Base-by-base conservation (phyloP, 2,113 vertebrate genomes). In the Myrmecophaga tridactyla region DNA sequence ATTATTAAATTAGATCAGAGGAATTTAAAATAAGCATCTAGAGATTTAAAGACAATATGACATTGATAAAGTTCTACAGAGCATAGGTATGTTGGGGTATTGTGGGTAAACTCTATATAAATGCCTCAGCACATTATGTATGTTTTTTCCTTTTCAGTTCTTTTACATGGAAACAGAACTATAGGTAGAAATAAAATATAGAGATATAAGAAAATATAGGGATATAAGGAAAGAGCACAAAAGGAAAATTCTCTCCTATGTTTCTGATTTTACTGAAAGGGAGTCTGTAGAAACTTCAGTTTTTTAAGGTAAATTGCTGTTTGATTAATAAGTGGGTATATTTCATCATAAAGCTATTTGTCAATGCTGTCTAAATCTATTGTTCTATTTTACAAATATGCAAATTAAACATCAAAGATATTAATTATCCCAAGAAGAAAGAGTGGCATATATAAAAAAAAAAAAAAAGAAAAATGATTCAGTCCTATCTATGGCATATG, bases 331-430 rank as follows among this genome's bases (percentile, higher is more conserved):
- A 78, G 56, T 65, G 13, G 13, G 3, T 89, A 69, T 25, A 4
- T 72, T 85, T 89, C 8, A 86, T 77, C n/a, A 92, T n/a, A 85
- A 73, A 78, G 25, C 18, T 89, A n/a, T 86, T 48, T 95, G 48
- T 92, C 60, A 34, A 41, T 14, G 89, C 5, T 56, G 53, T 36
- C n/a, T 75, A 69, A 41, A 14, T 51, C 34, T 48, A 90, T 20
- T 34, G 4, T 80, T 91, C 15, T 75, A 43, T 43, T 80, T 53
- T 81, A 96, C 1, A 92, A 76, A 23, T 80, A 36, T n/a, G 87
- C 10, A 69, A 96, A 86, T 56, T 80, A 92, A 69, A 75, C 7
- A 84, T 4, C 21, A 92, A 89, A 51, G 23, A 65, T n/a, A 69
- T 20, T 46, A 82, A 83, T 21, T 46, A 41, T 86, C 56, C 43